phyloP scores from a whole-genome alignment of 2,888 invertebrate species.

The Pteria penguin region DNA sequence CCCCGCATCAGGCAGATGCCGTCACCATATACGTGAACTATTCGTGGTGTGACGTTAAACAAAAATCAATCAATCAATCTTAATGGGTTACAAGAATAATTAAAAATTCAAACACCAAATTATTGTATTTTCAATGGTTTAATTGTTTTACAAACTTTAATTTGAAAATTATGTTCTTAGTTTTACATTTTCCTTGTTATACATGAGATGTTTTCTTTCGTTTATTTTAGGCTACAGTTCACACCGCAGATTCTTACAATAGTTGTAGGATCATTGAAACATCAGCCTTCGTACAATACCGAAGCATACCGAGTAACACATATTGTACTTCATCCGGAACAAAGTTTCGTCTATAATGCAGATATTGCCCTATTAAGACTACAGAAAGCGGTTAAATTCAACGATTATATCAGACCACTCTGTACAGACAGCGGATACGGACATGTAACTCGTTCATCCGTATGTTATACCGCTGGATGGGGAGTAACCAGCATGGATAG shows the following conservation, averaged over 20 bases:
- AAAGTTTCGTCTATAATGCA: constrained; percentile 61
- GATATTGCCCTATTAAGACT: constrained; percentile 67
- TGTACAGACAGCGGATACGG: constrained; percentile 55
- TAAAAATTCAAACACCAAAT: too few species aligned
- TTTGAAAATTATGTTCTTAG: too few species aligned
- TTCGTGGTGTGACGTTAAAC: too few species aligned
- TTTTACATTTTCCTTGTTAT: too few species aligned
- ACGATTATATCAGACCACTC: constrained; percentile 44
- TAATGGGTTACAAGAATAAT: too few species aligned
- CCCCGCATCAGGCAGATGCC: too few species aligned
- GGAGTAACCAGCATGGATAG: constrained; percentile 56
- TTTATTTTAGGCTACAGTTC: constrained; percentile 33
- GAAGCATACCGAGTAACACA: constrained; percentile 51
- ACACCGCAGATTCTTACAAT: constrained; percentile 48
- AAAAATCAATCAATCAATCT: too few species aligned
- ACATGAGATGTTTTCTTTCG: neutral
- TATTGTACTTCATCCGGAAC: constrained; percentile 60
- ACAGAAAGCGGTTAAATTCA: constrained; percentile 50
- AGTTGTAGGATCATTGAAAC: constrained; percentile 54
- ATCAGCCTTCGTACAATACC: constrained; percentile 24
- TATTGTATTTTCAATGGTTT: too few species aligned
- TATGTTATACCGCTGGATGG: constrained; percentile 70
- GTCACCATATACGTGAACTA: too few species aligned
- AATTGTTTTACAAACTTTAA: too few species aligned
- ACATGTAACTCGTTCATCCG: constrained; percentile 35